phyloP scores from a whole-genome alignment of 2,797 vertebrate species.

The Ibycter americanus region DNA sequence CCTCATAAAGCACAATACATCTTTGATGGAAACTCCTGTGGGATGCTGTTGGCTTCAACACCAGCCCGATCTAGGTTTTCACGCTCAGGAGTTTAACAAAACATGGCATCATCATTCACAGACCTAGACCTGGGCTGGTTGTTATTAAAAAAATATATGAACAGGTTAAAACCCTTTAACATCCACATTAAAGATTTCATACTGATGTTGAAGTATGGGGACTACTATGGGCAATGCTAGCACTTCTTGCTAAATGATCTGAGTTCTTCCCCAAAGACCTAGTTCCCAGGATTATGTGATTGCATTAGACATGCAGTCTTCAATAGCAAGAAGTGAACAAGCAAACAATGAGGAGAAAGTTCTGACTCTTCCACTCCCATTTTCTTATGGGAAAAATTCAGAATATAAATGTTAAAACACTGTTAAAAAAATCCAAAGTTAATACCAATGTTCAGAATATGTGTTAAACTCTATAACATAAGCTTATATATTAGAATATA shows the following conservation, averaged over 20 bases:
- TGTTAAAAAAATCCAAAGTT: background rate
- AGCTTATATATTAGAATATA: background rate
- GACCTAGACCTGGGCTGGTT: background rate
- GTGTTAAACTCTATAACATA: background rate
- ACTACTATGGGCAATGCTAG: background rate
- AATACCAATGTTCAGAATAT: background rate
- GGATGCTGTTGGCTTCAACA: background rate
- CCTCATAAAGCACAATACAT: constrained; percentile 45
- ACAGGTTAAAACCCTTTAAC: background rate
- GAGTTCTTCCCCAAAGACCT: background rate
- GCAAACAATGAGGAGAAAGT: background rate
- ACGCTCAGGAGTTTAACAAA: constrained; percentile 28
- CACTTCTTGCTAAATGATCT: background rate
- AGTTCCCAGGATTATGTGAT: background rate
- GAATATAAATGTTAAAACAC: background rate
- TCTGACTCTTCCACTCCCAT: background rate
- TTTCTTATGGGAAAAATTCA: background rate
- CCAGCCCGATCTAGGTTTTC: constrained; percentile 40
- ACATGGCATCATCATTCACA: background rate
- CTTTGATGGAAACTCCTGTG: constrained; percentile 52
- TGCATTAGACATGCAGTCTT: background rate
- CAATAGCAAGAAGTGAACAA: background rate
- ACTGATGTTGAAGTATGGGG: background rate
- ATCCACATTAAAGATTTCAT: background rate
- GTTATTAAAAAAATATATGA: background rate